Base-by-base conservation (phyloP, 2,888 invertebrate genomes). In the Hermaeophaga mercurialis region DNA sequence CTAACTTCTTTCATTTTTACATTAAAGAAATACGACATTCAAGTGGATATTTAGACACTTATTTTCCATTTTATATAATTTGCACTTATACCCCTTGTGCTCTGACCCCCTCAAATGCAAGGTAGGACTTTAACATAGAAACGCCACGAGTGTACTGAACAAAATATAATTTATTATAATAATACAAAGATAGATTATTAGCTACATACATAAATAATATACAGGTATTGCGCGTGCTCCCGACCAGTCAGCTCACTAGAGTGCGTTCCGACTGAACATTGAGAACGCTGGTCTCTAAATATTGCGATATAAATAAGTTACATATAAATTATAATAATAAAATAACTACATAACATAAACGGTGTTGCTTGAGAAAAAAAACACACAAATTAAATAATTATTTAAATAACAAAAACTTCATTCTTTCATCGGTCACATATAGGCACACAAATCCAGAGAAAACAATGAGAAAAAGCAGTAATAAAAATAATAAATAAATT, bases 131-230 rank as follows among this genome's bases (percentile, higher is more conserved):
- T 4, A 28, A 7, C 2, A 4, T 2, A 28, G n/a, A 28, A 28
- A 34, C 8, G 33, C n/a, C n/a, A n/a, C n/a, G n/a, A n/a, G n/a
- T n/a, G 45, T 57, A 53, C 22, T 75, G 77, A 78, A 78, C 76
- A 77, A 78, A 77, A 78, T 78, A 78, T 78, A 78, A 78, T 78
- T 78, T 78, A 78, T 78, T 76, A 76, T 76, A 75, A 74, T 74
- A 73, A 75, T 77, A 76, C 73, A 76, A 69, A 74, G 73, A 73
- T 74, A 75, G 73, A 73, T 72, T 74, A 73, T 72, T 73, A 74
- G 72, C 73, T 75, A 75, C 63, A 68, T 72, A 77, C 73, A 76
- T 76, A 76, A 75, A 75, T 73, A 73, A 72, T 76, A 76, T 75
- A 76, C 76, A 76, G 73, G 73, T 77, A 75, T 72, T 71, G 70